phyloP scores from a whole-genome alignment of 2,113 vertebrate genomes.

The Jaculus jaculus region DNA sequence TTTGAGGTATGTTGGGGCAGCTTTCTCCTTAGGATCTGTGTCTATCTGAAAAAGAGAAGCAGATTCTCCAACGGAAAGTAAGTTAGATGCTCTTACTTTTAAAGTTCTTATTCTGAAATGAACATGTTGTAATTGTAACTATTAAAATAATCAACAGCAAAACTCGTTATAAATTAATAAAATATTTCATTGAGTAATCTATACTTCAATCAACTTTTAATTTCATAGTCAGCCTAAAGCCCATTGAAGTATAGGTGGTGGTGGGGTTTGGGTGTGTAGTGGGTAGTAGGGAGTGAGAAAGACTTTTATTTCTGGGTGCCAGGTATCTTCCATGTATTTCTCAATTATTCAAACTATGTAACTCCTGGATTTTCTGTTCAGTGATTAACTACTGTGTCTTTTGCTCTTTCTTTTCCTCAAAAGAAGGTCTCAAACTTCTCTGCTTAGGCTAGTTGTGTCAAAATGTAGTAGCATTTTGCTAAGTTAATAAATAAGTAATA shows the following conservation, averaged over 20 bases:
- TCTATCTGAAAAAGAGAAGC: no score
- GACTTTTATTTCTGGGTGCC: no score
- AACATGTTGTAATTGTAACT: not conserved
- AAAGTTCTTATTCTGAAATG: not conserved
- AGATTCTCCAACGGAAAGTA: no score
- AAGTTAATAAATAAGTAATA: not conserved
- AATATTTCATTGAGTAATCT: not conserved
- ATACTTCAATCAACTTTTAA: not conserved
- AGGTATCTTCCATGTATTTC: not conserved
- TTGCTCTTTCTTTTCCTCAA: not conserved
- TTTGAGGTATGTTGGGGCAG: no score
- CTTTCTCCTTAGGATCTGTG: no score
- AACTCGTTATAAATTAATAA: not conserved
- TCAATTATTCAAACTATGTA: slow-evolving; percentile 4
- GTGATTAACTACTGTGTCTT: not conserved
- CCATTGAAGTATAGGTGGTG: not conserved
- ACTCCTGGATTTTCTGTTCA: not conserved
- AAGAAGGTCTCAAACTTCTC: not conserved
- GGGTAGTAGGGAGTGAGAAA: no score
- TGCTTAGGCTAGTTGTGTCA: not conserved
- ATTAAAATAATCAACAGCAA: not conserved
- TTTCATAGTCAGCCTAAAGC: not conserved
- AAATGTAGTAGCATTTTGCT: not conserved
- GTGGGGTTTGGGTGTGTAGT: not conserved
- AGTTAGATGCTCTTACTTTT: not conserved